Base-by-base conservation (phyloP, 1,140 invertebrate genomes). In the Hestina assimilis region DNA sequence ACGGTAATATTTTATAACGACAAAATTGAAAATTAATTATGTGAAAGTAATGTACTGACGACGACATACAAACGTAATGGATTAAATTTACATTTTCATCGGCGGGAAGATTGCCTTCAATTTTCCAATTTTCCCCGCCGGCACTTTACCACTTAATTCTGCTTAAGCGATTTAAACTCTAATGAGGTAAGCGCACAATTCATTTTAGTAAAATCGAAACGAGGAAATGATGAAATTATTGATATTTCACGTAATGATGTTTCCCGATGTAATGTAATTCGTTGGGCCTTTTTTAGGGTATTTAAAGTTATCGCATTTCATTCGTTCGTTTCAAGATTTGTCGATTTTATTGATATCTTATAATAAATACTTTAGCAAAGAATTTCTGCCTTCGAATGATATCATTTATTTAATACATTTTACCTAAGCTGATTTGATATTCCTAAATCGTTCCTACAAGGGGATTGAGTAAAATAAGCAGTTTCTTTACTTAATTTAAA, bases 21-120 rank as follows among this genome's bases (percentile, higher is more conserved):
- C 35, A 14, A 54, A 64, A 63, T 54, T 55, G 38, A 51, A 46
- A 59, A 40, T 54, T 63, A 63, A 63, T 59, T 58, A 24, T 7
- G 35, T 43, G 46, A 58, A 58, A 14, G 45, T 57, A 57, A 50
- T 28, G 55, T 53, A 48, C 54, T 26, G 33, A 45, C 19, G 29
- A 15, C 33, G n/a, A 63, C 55, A 50, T 53, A 54, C 55, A 58
- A 54, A 40, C 31, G 53, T 47, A 62, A 57, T 63, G 55, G 55
- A 54, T 59, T 59, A 59, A 63, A 63, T 63, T 63, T 54, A 59
- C 61, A 59, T 63, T 59, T 59, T 43, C 45, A 59, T 51, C 50
- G 61, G 12, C 46, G 28, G 33, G 41, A 50, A 64, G 56, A 63
- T 64, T 59, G 61, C 61, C 23, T 55, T 59, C 46, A 59, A 63